Conservation (phyloP, 1,140 invertebrate genomes). For the Neelides sp. region DNA sequence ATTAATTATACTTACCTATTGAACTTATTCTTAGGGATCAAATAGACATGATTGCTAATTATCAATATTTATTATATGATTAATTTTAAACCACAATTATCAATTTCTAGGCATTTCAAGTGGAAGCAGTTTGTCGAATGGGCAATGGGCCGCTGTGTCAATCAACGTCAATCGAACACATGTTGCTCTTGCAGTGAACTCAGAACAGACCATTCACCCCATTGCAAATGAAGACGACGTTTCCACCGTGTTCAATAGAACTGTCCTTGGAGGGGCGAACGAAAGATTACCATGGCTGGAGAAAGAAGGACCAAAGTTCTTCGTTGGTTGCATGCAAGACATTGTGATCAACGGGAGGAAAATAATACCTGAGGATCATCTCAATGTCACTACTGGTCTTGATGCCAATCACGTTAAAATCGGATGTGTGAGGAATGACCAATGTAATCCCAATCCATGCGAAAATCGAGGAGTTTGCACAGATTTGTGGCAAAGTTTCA, state of each 20-base stretch:
- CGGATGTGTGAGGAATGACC: conserved; percentile 60
- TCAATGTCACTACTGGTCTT: conserved; percentile 36
- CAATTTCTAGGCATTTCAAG: too few relatives aligned
- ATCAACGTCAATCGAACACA: conserved; percentile 17
- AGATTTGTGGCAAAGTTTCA: conserved; percentile 76
- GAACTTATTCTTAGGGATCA: too few relatives aligned
- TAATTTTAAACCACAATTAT: too few relatives aligned
- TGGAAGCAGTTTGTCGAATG: conserved; percentile 22
- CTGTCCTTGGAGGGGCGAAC: conserved; percentile 62
- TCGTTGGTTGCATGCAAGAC: conserved; percentile 85
- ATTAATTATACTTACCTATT: too few relatives aligned
- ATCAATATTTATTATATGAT: neutral
- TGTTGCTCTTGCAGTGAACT: conserved; percentile 55
- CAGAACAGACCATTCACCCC: conserved; percentile 76
- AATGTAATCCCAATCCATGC: conserved; percentile 70
- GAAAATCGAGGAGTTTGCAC: conserved; percentile 69
- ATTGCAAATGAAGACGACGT: conserved; percentile 42
- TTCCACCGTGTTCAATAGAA: conserved; percentile 62
- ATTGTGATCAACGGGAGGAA: conserved; percentile 64
- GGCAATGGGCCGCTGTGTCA: conserved; percentile 21
- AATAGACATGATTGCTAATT: too few relatives aligned
- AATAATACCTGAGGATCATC: conserved; percentile 25
- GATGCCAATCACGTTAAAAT: conserved; percentile 45
- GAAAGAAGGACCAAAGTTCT: conserved; percentile 46
- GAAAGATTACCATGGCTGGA: conserved; percentile 21